Conservation (phyloP, 2,113 vertebrate genomes). For the Eublepharis macularius region DNA sequence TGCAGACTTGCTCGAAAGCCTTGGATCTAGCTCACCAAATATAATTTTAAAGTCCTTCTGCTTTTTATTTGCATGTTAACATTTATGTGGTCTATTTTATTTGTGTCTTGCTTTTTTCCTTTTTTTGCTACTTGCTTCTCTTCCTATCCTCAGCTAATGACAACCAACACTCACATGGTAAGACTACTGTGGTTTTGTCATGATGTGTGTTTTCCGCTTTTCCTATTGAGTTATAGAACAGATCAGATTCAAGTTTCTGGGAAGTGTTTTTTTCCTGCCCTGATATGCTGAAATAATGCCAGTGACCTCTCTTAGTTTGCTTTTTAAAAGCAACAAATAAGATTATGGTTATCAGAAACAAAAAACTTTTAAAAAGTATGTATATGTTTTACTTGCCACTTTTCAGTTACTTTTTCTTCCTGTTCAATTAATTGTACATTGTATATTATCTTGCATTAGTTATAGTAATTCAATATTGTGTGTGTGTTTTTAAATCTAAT, state of each 20-base stretch:
- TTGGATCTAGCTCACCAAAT: slow-evolving; percentile 8
- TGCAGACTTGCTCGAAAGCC: too few species aligned
- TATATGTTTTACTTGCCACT: slow-evolving; percentile 16
- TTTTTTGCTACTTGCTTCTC: slow-evolving; percentile 86
- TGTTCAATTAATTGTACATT: slow-evolving; percentile 4
- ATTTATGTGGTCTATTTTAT: slow-evolving; percentile 80
- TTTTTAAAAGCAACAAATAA: background rate
- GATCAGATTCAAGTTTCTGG: slow-evolving; percentile 59
- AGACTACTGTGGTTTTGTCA: slow-evolving; percentile 80
- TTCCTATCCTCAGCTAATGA: slow-evolving; percentile 95
- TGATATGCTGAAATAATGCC: slow-evolving; percentile 48
- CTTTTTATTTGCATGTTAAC: slow-evolving; percentile 82
- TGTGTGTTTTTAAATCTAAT: background rate
- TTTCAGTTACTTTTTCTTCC: slow-evolving; percentile 50
- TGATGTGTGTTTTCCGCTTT: slow-evolving; percentile 64
- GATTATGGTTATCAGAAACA: background rate
- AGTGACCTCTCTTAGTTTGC: background rate
- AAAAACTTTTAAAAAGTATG: background rate
- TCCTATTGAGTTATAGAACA: slow-evolving; percentile 67
- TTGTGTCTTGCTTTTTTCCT: slow-evolving; percentile 84
- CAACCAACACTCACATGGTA: slow-evolving; percentile 98
- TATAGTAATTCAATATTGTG: background rate
- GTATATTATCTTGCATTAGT: slow-evolving; percentile 5
- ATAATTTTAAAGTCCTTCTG: slow-evolving; percentile 63
- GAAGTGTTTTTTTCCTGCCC: slow-evolving; percentile 56